Evolutionary conservation across 2,797 vertebrate species (phyloP).

Genomic region (Chelmon rostratus): DNA sequence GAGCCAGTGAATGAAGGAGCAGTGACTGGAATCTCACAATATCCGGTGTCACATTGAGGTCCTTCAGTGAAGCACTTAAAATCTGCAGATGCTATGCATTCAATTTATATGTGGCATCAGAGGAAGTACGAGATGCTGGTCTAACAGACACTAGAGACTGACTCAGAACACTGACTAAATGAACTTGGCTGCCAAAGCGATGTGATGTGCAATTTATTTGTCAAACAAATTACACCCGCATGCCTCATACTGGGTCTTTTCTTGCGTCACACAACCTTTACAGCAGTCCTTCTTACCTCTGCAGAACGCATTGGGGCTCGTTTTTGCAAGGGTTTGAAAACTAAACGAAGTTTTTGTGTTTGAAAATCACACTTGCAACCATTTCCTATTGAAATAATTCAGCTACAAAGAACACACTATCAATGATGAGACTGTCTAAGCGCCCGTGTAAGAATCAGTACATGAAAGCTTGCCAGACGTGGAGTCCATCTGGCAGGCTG

Average conservation of each 20-base stretch:
- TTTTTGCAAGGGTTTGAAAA: constrained; percentile 14
- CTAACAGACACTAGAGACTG: constrained; percentile 25
- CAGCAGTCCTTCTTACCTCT: neutral
- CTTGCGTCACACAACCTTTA: constrained; percentile 23
- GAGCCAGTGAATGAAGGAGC: constrained; percentile 49
- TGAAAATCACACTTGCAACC: neutral
- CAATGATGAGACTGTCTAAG: neutral
- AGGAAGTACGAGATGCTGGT: constrained; percentile 32
- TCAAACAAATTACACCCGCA: constrained; percentile 45
- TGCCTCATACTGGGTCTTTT: constrained; percentile 19
- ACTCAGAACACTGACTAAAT: constrained; percentile 49
- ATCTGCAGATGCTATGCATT: constrained; percentile 26
- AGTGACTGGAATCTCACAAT: constrained; percentile 36
- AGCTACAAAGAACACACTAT: constrained; percentile 3
- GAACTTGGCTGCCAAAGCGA: constrained; percentile 30
- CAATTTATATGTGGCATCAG: constrained; percentile 28
- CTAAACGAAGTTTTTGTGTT: neutral
- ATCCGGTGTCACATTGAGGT: constrained; percentile 33
- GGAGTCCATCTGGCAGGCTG: constrained; percentile 17
- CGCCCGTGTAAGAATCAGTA: neutral
- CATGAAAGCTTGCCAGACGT: neutral
- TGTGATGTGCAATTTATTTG: constrained; percentile 51
- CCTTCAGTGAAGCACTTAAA: constrained; percentile 15
- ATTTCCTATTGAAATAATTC: neutral
- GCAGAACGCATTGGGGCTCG: neutral